Base-by-base conservation (phyloP, 92 coral and sea anemone genomes). In the Umimayanthus kanabou region DNA sequence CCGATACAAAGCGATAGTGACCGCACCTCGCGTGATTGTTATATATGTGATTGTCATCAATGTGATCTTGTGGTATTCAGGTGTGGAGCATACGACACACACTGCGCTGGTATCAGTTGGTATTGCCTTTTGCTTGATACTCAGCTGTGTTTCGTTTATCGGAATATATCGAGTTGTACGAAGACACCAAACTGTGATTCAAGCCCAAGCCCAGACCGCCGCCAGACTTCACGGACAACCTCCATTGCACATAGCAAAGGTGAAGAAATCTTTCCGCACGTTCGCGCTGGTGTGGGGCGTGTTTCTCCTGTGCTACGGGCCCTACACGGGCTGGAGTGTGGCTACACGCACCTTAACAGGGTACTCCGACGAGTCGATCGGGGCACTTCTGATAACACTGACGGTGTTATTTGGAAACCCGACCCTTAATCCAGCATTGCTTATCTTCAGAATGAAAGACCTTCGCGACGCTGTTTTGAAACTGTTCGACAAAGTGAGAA, bases 121-220 rank as follows among this genome's bases (percentile, higher is more conserved):
- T 47, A 8, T 10, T 8, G 53, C 14, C 11, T 8, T 47, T 77
- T 77, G 55, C 81, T 25, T 30, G 14, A n/a, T 77, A 50, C 64
- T 77, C 6, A 77, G 81, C 81, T 13, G 18, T 77, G 11, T 77
- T 40, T 37, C 81, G 29, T 39, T 39, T 77, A 15, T 77, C 14
- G 81, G 81, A 11, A 77, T 77, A 25, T 39, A 77, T 20, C 81
- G 81, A 39, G 81, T 77, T 6, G 81, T 77, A 9, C 25, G 81
- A 77, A 77, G 81, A 77, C 81, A 77, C n/a, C 81, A 77, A 77
- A 40, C 6, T 77, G 6, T 77, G 40, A 77, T 77, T 77, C 57
- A 37, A 14, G 81, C 15, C 81, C 81, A 77, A 42, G 81, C 81
- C 16, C 53, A 37, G 43, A 40, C 81, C 37, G 81, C 18, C 25